Base-by-base conservation (phyloP, 2,888 invertebrate genomes). In the Drosophila borborema region DNA sequence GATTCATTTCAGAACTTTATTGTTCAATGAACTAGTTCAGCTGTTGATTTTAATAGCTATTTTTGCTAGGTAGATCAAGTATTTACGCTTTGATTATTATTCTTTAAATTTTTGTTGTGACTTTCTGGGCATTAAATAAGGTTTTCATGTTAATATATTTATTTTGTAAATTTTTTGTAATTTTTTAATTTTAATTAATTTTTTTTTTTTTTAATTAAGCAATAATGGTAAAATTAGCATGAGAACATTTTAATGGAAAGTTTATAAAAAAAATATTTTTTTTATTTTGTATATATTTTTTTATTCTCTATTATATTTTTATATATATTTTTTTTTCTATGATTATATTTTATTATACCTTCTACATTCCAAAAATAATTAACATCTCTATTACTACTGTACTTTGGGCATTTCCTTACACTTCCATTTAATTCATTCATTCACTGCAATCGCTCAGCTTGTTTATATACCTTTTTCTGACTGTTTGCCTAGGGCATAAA, bases 401-500 rank as follows among this genome's bases (percentile, higher is more conserved):
- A 12, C 12, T 5, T 45, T 20, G 12, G 1, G 45, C 12, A 20
- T 14, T 45, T 1, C 18, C 12, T 45, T 5, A 20, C 45, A 14
- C 14, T 23, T 14, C 3, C 7, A 3, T 20, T 23, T 46, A 18
- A 43, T 18, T 43, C 41, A n/a, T n/a, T n/a, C n/a, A 41, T 41
- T 8, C n/a, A 41, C n/a, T 41, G 41, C 28, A n/a, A n/a, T 16
- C n/a, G 0, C 7, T 41, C 14, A n/a, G 28, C 14, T 41, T 12
- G 18, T 28, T 41, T 41, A 38, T 41, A 38, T 55, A 55, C 40
- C 55, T 41, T 41, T 8, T 41, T 6, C 28, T 41, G 12, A 31
- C 14, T 55, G 40, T n/a, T 12, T 55, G 55, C n/a, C 40, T 40
- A 60, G 60, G 49, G 60, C 48, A 60, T 60, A 72, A 81, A 55